Evolutionary conservation across 2,797 vertebrate species (phyloP), one percentile per base, ranked within the genome.

Genomic region (Coccyzus lansbergi): DNA sequence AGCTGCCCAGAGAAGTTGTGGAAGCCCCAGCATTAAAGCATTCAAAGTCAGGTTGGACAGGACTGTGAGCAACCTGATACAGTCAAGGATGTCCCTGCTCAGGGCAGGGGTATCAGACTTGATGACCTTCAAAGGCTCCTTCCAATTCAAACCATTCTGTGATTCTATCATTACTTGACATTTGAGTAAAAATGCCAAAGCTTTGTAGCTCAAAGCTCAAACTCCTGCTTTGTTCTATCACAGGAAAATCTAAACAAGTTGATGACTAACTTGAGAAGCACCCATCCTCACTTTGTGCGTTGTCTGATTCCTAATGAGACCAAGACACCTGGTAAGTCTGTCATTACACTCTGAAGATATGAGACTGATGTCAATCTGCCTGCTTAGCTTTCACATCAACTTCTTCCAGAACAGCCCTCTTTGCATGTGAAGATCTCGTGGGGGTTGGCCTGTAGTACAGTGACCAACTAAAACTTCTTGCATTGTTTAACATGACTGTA

Each of bases 211-310:
- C 46, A 70, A 15, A 92, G 58, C 14, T 77, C 42, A 87, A 64
- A 51, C 11, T 40, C 15, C 29, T 19, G 15, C 42, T 92, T 51
- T 15, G 2, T 42, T 74, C 56, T 40, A 26, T 12, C 42, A 91
- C 68, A 99, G 99, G 98, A 99, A 94, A 99, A 99, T 95, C 81
- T 99, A 84, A 99, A 98, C 90, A 99, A 99, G 91, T 90, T 99
- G 92, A 98, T 98, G 98, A 95, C 95, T 74, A 98, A 98, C 48
- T 90, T 98, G 92, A 98, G 86, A 85, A 98, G 97, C 68, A 98
- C 98, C 31, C 98, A 98, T 22, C 98, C 98, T 72, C 98, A 98
- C 74, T 98, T 98, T 69, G 98, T 98, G 44, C 97, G 97, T 2
- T 98, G 98, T 51, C 86, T 98, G 92, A 98, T 98, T 86, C 98